Percentiles rank a stretch among this genome's conserved stretches.
Conservation (phyloP, 2,113 vertebrate species). For the Eulemur macaco region DNA sequence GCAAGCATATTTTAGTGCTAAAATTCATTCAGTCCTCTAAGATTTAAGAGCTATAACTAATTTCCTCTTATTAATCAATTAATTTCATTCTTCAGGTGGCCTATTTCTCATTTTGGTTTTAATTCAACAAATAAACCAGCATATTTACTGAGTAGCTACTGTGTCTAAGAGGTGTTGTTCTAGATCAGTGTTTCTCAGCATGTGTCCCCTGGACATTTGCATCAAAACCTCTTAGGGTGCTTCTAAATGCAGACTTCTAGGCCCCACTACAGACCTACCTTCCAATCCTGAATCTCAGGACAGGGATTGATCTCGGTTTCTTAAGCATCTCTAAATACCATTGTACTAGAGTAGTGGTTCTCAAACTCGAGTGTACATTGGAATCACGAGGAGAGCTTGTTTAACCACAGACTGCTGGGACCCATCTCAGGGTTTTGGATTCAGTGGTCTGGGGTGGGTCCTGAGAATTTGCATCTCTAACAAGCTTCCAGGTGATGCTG, state of each 20-base stretch:
- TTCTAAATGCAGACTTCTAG: neutral
- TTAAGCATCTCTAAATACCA: neutral
- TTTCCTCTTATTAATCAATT: conserved; percentile 40
- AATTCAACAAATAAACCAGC: conserved; percentile 3
- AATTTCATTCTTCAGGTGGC: conserved; percentile 1
- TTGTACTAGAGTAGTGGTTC: neutral
- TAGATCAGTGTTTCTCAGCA: conserved; percentile 14
- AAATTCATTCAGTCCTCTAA: conserved; percentile 42
- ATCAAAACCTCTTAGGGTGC: neutral
- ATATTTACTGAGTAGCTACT: neutral
- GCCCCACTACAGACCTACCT: neutral
- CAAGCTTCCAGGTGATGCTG: conserved; percentile 10
- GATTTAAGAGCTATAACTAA: conserved; percentile 48
- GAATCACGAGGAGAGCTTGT: conserved; percentile 2
- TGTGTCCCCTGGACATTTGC: neutral
- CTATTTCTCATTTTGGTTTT: conserved; percentile 11
- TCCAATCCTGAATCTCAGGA: neutral
- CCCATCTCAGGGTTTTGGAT: neutral
- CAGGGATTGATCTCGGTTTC: conserved; percentile 2
- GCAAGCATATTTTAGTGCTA: conserved; percentile 47
- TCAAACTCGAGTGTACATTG: neutral
- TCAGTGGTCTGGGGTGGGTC: neutral
- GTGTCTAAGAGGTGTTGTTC: neutral
- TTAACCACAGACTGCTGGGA: neutral
- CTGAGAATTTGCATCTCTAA: conserved; percentile 27